These are phyloP conservation scores for Caenorhabditis tropicalis DNA, from an alignment of 1,140 invertebrate genomes.

Conservation along the genomic window DNA sequence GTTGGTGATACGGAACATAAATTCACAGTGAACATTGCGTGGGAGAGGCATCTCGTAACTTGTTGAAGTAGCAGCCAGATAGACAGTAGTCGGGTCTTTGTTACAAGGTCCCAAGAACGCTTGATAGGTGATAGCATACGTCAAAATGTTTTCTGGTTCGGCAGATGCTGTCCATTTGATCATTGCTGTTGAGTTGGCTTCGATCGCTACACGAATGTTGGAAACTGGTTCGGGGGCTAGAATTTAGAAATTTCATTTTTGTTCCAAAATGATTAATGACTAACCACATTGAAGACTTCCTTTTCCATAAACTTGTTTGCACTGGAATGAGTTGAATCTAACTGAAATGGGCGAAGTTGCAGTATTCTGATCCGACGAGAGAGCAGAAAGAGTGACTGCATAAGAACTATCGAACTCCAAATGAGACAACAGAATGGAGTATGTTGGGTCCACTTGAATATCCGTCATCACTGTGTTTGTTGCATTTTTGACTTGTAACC, in stretches of 20 bases:
- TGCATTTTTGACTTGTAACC: slow-evolving; percentile 48
- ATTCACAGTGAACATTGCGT: slow-evolving; percentile 15
- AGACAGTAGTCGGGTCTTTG: not conserved
- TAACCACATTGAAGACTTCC: slow-evolving; percentile 51
- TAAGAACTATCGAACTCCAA: slow-evolving; percentile 52
- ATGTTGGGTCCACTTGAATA: slow-evolving; percentile 49
- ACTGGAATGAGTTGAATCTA: slow-evolving; percentile 44
- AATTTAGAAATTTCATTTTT: not conserved
- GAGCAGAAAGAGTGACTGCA: slow-evolving; percentile 38
- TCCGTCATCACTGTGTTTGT: slow-evolving; percentile 34
- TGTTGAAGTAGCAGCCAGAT: slow-evolving; percentile 30
- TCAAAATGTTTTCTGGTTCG: slow-evolving; percentile 41
- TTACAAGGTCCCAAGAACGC: slow-evolving; percentile 39
- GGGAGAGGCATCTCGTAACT: slow-evolving; percentile 26
- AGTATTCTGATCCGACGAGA: slow-evolving; percentile 24
- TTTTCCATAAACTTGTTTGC: slow-evolving; percentile 51
- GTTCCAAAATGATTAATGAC: not conserved
- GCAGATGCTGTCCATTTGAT: slow-evolving; percentile 52
- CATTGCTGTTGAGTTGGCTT: slow-evolving; percentile 45
- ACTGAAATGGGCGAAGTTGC: slow-evolving; percentile 14
- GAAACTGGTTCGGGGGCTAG: slow-evolving; percentile 52
- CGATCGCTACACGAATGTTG: slow-evolving; percentile 46
- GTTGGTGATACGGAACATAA: slow-evolving; percentile 40
- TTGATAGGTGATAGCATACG: slow-evolving; percentile 49
- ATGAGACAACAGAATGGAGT: slow-evolving; percentile 45